Conservation (phyloP, 37 sponge, comb jelly and placozoan genomes). For the Spongilla lacustris region DNA sequence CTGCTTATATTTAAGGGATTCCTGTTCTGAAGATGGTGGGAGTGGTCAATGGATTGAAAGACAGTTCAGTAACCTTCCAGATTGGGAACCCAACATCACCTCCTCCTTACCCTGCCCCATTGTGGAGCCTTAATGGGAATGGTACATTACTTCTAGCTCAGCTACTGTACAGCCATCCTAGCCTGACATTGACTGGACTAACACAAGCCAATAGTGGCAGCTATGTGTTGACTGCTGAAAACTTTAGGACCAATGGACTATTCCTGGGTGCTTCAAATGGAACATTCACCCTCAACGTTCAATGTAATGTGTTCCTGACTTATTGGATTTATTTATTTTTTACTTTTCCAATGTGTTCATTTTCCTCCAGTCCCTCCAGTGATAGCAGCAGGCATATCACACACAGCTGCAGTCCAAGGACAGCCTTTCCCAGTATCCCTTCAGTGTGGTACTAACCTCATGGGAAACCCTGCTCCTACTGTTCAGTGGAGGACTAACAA, state of each 20-base stretch:
- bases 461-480: constrained; percentile 16
- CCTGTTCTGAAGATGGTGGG: no score
- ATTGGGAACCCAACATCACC: no score
- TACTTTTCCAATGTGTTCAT: background rate
- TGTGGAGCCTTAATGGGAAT: no score
- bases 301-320: background rate
- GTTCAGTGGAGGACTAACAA: constrained; percentile 16
- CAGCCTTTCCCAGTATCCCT: background rate
- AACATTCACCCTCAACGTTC: background rate
- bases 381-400: background rate
- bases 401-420: background rate
- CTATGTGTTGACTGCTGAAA: constrained; percentile 12
- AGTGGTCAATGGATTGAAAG: no score
- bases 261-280: background rate
- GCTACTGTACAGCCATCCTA: no score
- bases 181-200: no score
- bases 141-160: no score
- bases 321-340: background rate
- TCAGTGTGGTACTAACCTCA: constrained; percentile 24
- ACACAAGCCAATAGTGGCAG: background rate
- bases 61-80: no score
- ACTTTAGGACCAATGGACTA: background rate
- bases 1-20: no score
- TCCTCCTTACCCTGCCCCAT: no score
- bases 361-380: constrained; percentile 18